Evolutionary conservation across 2,113 vertebrate species (phyloP), one percentile per base, ranked within the genome.

Genomic region (Brienomyrus brachyistius): DNA sequence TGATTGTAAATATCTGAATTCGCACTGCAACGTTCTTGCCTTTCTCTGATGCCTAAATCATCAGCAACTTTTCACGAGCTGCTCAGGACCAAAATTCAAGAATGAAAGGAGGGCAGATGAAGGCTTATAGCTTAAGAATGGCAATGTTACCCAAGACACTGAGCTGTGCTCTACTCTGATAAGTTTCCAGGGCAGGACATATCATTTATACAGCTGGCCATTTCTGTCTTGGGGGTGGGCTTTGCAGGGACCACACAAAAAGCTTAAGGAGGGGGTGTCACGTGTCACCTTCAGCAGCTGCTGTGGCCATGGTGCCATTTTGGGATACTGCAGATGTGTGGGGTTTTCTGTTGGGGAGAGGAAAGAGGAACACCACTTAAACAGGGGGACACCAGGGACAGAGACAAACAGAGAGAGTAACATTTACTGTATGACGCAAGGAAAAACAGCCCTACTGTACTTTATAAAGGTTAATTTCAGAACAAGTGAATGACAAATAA

Each of bases 221-320:
- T 86, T 86, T 86, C 47, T 50, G 84, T 86, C 84, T 2, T 13
- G 48, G 21, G 84, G 50, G 84, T 13, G 47, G 84, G 45, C 52
- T 51, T 50, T 51, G 27, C 62, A 70, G 1, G 27, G 62, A 31
- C 62, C n/a, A 13, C 62, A 70, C 62, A 70, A 31, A 70, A 70
- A 70, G 3, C 23, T 15, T 10, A 48, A 86, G 50, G 84, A 86
- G 13, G 84, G 21, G n/a, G 84, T 82, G 45, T 86, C 84, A 51
- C n/a, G 48, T 86, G 84, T 86, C 84, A 48, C 84, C 84, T 50
- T 27, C 9, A 86, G 52, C 84, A 86, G 84, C 84, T 86, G 84
- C 48, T 51, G 50, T 45, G 23, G 47, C n/a, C 84, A 86, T 86
- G 84, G 84, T 86, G 23, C 48, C 84, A 52, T 86, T 86, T 86